Evolutionary conservation across 2,113 vertebrate species (phyloP).

Genomic region (Datnioides undecimradiatus): DNA sequence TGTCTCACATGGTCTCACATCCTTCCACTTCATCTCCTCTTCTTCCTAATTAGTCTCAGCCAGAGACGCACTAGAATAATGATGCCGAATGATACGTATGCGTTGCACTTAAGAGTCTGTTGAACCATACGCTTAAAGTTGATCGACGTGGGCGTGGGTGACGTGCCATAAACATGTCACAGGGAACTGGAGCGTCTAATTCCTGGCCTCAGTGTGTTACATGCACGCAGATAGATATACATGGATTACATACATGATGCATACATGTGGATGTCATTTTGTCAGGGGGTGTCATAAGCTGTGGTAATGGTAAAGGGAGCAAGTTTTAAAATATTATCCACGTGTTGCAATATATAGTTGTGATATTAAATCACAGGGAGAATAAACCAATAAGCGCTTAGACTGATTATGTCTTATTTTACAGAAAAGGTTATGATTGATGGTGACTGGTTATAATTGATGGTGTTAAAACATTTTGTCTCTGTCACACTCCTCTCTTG

Average conservation of each 20-base stretch:
- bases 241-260: constrained; percentile 14
- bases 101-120: neutral
- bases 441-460: too few relatives aligned
- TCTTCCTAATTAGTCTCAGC: constrained; percentile 37
- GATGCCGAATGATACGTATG: constrained; percentile 36
- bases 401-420: neutral
- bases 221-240: constrained; percentile 16
- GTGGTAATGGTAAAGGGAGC: neutral
- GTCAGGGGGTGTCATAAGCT: neutral
- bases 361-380: neutral
- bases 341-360: neutral
- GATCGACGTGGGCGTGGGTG: neutral
- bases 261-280: constrained; percentile 2
- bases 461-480: too few relatives aligned
- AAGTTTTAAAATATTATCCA: neutral
- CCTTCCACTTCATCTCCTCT: constrained; percentile 12
- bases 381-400: neutral
- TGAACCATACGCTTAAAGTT: constrained; percentile 4
- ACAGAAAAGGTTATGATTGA: too few relatives aligned
- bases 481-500: neutral
- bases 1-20: neutral
- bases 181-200: constrained; percentile 61
- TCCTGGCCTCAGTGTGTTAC: constrained; percentile 6
- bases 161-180: constrained; percentile 39
- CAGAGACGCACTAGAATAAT: constrained; percentile 26